Percentiles rank a stretch among this genome's conserved stretches.
These are phyloP conservation scores for Nemopilema nomurai DNA, from an alignment of 30 jellyfish, hydroid and myxozoan genomes.

Conservation along the genomic window DNA sequence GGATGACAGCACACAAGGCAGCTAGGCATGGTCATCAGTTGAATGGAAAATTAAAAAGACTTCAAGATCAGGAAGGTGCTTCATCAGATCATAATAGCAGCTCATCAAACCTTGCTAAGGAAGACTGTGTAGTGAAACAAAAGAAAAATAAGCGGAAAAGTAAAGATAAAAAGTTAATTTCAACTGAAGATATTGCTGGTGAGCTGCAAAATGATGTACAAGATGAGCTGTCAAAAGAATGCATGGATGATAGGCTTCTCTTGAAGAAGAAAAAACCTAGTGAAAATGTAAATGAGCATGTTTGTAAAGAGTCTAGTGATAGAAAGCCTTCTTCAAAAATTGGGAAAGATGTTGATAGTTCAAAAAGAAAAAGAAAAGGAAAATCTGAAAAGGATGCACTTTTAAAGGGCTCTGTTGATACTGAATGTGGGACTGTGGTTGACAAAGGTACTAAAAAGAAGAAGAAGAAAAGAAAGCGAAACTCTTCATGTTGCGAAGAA, in stretches of 20 bases:
- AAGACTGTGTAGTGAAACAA: no score
- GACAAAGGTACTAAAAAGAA: neutral
- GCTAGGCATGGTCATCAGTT: slow-evolving; percentile 95
- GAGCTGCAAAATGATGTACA: neutral
- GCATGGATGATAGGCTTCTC: neutral
- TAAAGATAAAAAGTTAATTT: neutral
- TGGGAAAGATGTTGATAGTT: neutral
- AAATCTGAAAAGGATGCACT: neutral
- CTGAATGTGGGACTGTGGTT: no score
- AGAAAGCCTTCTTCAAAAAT: no score
- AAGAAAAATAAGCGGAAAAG: no score
- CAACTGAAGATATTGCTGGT: neutral
- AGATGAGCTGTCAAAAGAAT: neutral
- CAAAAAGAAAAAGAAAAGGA: neutral
- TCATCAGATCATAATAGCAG: no score
- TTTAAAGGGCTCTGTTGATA: no score
- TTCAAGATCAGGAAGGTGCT: slow-evolving; percentile 75
- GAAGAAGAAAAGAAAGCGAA: neutral
- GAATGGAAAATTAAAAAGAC: slow-evolving; percentile 89
- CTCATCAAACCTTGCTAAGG: no score
- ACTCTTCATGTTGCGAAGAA: neutral
- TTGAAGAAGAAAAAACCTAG: neutral
- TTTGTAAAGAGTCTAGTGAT: no score
- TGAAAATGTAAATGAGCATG: no score
- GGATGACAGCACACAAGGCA: slow-evolving; percentile 94